Base-by-base conservation (phyloP, 2,797 vertebrate species). In the Enteromius treurensis region DNA sequence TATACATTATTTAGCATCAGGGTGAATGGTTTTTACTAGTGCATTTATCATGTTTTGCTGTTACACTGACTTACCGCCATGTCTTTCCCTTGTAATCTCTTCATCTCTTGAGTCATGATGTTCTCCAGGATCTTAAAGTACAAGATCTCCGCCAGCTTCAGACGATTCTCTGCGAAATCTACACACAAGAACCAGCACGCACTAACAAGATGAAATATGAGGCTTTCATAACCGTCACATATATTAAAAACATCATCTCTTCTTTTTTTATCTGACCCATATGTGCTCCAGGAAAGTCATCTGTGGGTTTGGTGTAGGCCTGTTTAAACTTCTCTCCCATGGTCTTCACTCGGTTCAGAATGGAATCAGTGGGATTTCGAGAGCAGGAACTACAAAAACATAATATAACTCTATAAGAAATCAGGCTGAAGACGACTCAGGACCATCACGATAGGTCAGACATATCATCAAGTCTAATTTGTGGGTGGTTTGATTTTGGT, bases 121-220 rank as follows among this genome's bases (percentile, higher is more conserved):
- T 96, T 97, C 91, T 99, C 98, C 92, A 99, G 91, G 86, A 98
- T 93, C 91, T 99, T 99, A 89, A 96, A 98, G 92, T 98, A 99
- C 9, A 99, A 93, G 90, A 99, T 97, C 91, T 99, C 97, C 2
- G 97, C 97, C 89, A 99, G 92, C 87, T 97, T 97, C 90, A 97
- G 90, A 60, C 97, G 95, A 87, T 97, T 98, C 88, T 98, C 93
- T 81, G 98, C 98, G 93, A 99, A 99, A 91, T 99, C 98, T 99
- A 89, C 11, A 88, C 88, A 79, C 82, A 47, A 84, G 87, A 9
- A 29, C 2, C 23, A 64, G 6, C 42, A 49, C 17, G 34, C 15
- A 23, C 19, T 34, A 15, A 34, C 26, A 79, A 37, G 13, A 49
- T 51, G 3, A 79, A 47, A 51, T 15, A n/a, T 29, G 29, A 34